These are phyloP conservation scores for Atractosteus spatula DNA, from an alignment of 2,113 vertebrate species.

Conservation along the genomic window DNA sequence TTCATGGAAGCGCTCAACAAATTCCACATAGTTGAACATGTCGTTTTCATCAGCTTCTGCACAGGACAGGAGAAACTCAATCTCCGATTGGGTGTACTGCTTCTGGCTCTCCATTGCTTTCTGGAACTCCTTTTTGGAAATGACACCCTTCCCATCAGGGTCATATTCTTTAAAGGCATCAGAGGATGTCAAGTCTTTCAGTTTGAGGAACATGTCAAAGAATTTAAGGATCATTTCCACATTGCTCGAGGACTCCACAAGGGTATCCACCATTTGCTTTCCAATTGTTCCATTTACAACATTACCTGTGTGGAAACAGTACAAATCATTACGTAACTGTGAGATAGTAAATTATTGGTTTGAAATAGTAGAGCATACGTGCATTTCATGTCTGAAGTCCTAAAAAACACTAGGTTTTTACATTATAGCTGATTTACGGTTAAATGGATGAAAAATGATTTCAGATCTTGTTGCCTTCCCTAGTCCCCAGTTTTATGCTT, in stretches of 20 bases:
- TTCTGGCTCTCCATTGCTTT: slow-evolving; percentile 98
- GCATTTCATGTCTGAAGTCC: too few species aligned
- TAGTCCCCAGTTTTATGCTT: not conserved
- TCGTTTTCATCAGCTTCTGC: slow-evolving; percentile 94
- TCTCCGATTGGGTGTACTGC: slow-evolving; percentile 91
- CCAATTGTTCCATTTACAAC: slow-evolving; percentile 97
- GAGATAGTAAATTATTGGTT: too few species aligned
- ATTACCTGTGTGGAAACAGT: slow-evolving; percentile 71
- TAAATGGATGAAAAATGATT: too few species aligned
- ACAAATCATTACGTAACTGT: not conserved
- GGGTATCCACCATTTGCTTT: slow-evolving; percentile 98
- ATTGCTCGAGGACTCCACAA: slow-evolving; percentile 95
- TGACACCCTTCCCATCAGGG: slow-evolving; percentile 86
- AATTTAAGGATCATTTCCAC: slow-evolving; percentile 99
- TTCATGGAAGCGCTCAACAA: slow-evolving; percentile 92
- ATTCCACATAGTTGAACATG: slow-evolving; percentile 94
- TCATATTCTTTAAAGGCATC: slow-evolving; percentile 93
- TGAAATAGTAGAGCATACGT: too few species aligned
- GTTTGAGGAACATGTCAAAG: slow-evolving; percentile 98
- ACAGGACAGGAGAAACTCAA: slow-evolving; percentile 92
- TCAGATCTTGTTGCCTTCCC: not conserved
- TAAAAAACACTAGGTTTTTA: too few species aligned
- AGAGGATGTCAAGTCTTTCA: slow-evolving; percentile 94
- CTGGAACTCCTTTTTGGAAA: slow-evolving; percentile 97
- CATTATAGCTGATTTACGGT: too few species aligned